Conservation (phyloP, 2,797 vertebrate species). For the Centropyge bicolor region DNA sequence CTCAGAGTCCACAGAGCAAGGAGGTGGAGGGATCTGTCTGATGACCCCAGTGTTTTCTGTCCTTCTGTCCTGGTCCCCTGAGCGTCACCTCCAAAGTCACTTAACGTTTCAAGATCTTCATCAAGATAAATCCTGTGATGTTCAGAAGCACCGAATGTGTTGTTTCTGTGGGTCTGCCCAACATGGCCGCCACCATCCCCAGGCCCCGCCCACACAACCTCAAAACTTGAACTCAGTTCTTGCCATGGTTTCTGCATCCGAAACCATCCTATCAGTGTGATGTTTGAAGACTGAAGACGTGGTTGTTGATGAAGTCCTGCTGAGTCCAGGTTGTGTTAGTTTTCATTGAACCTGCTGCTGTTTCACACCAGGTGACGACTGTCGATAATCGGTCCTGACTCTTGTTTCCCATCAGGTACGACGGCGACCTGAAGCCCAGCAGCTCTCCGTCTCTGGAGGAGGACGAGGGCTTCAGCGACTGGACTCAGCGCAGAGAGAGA, state of each 20-base stretch:
- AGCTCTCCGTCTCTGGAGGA: constrained; percentile 87
- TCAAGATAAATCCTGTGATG: too few relatives aligned
- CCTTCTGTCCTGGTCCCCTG: too few relatives aligned
- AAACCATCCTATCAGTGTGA: not conserved
- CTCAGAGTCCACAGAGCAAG: too few relatives aligned
- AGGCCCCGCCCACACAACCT: not conserved
- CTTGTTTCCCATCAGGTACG: constrained; percentile 72
- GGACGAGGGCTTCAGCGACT: constrained; percentile 96
- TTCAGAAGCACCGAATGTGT: not conserved
- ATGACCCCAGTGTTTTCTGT: not conserved
- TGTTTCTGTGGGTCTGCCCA: too few relatives aligned
- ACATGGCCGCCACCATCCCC: too few relatives aligned
- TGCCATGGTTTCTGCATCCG: not conserved
- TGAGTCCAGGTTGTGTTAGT: too few relatives aligned
- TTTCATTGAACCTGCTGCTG: not conserved
- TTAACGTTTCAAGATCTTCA: too few relatives aligned
- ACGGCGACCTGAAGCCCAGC: constrained; percentile 80
- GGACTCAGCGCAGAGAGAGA: constrained; percentile 90
- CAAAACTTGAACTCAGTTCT: not conserved
- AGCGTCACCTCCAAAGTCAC: not conserved
- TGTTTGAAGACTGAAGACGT: too few relatives aligned
- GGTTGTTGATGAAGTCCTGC: too few relatives aligned
- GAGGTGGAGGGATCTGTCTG: not conserved
- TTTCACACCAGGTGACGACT: not conserved
- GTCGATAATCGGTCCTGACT: too few relatives aligned